Evolutionary conservation across 2,888 invertebrate species (phyloP).

Genomic region (Volucella inanis): DNA sequence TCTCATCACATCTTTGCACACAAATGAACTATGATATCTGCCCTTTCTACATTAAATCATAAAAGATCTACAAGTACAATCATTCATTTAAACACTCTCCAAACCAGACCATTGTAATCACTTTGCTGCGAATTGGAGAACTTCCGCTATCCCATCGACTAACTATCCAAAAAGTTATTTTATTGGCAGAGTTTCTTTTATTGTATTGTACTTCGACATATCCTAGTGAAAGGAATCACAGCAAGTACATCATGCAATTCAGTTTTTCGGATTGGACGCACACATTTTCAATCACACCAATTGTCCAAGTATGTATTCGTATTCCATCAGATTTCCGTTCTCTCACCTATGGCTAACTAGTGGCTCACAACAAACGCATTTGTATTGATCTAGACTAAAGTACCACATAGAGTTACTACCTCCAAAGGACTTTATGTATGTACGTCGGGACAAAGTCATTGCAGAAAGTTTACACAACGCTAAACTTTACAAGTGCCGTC

Average conservation of each 20-base stretch:
- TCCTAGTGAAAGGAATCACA: conserved; percentile 32
- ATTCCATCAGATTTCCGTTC: background rate
- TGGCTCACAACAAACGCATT: conserved; percentile 33
- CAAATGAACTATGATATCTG: no score
- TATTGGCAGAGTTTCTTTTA: conserved; percentile 52
- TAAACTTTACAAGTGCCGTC: conserved; percentile 73
- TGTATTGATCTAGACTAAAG: conserved; percentile 48
- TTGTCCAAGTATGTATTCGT: background rate
- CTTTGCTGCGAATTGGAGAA: conserved; percentile 8
- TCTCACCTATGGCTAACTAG: conserved; percentile 2
- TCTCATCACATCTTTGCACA: no score
- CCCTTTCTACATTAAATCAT: no score
- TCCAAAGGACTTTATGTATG: conserved; percentile 12
- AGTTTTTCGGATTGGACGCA: conserved; percentile 5
- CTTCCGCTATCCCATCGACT: conserved; percentile 41
- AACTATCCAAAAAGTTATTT: conserved; percentile 62
- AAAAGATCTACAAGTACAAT: no score
- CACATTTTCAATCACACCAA: conserved; percentile 7
- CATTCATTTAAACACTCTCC: background rate
- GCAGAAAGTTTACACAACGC: conserved; percentile 70
- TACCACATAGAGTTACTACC: conserved; percentile 30
- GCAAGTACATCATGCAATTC: conserved; percentile 23
- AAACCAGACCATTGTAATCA: background rate
- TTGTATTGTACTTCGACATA: conserved; percentile 66
- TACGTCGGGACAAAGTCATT: conserved; percentile 39